Evolutionary conservation across 2,888 invertebrate species (phyloP), one percentile per base, ranked within the genome.

Genomic region (Ligdia adustata): DNA sequence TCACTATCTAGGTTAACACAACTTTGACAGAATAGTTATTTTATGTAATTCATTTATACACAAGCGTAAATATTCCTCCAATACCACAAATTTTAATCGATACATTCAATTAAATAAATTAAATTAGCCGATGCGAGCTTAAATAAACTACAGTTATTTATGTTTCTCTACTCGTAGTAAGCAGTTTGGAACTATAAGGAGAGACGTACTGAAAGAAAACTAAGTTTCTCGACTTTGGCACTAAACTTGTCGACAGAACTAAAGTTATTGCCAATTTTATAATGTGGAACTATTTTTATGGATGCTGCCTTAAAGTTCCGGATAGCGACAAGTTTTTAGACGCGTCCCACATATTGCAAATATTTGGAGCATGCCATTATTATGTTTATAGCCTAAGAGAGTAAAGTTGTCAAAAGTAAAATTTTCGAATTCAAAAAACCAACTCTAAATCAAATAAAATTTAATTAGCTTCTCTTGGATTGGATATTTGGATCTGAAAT

Each of bases 221-320:
- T 22, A 12, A 33, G 33, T 16, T 34, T 34, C 5, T 34, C 22
- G 22, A 34, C 34, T 34, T 34, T 18, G 12, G 20, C 11, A 20
- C 11, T 33, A 33, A 20, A 33, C 20, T 33, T 33, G 33, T 18
- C 11, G 33, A 16, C 31, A 16, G 33, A n/a, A 7, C 7, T 9
- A 12, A 34, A 13, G 13, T 22, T 24, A 34, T 24, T 14, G 22
- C 9, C 34, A 34, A 33, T 24, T 34, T 34, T 34, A 34, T 22
- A 24, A 34, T 13, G 12, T 14, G 16, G 5, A 5, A 4, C 5
- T 5, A 16, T 16, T 16, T n/a, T n/a, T n/a, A n/a, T n/a, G n/a
- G n/a, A n/a, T n/a, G n/a, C n/a, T n/a, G n/a, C n/a, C n/a, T n/a
- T n/a, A n/a, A n/a, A n/a, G n/a, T n/a, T n/a, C n/a, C n/a, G n/a